Conservation (phyloP, 1,140 invertebrate species). For the Sycophaga agraensis region DNA sequence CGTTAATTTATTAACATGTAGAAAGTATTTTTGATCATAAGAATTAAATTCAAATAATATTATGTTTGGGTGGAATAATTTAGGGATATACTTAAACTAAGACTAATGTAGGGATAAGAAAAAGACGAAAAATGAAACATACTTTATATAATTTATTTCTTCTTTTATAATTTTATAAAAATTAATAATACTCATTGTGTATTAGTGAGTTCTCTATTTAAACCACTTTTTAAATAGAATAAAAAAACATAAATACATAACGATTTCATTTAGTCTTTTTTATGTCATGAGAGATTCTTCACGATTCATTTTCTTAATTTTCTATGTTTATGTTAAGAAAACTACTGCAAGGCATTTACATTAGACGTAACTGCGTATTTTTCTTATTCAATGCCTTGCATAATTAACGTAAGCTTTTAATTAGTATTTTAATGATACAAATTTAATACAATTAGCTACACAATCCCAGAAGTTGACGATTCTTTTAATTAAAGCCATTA, state of each 20-base stretch:
- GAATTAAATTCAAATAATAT: too few relatives aligned
- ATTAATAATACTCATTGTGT: constrained; percentile 24
- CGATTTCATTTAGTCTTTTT: constrained; percentile 19
- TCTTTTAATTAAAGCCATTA: constrained; percentile 11
- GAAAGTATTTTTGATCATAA: too few relatives aligned
- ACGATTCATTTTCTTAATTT: constrained; percentile 6
- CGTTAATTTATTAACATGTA: too few relatives aligned
- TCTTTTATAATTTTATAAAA: constrained; percentile 16
- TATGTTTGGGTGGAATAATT: too few relatives aligned
- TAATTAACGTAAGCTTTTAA: constrained; percentile 7
- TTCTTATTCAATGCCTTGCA: background rate
- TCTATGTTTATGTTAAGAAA: background rate
- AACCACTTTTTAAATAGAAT: constrained; percentile 21
- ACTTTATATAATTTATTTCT: constrained; percentile 26
- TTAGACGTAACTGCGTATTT: constrained; percentile 11
- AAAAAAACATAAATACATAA: constrained; percentile 25
- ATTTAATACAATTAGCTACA: constrained; percentile 13
- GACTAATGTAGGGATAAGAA: too few relatives aligned
- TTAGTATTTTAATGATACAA: constrained; percentile 1
- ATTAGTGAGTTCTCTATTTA: constrained; percentile 12
- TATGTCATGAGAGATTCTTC: constrained; percentile 17
- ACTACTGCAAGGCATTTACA: constrained; percentile 12
- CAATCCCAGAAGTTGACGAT: constrained; percentile 5
- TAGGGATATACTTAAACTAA: too few relatives aligned
- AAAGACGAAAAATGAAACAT: constrained; percentile 1